Evolutionary conservation across 2,797 vertebrate species (phyloP).

Genomic region (Urophycis tenuis): DNA sequence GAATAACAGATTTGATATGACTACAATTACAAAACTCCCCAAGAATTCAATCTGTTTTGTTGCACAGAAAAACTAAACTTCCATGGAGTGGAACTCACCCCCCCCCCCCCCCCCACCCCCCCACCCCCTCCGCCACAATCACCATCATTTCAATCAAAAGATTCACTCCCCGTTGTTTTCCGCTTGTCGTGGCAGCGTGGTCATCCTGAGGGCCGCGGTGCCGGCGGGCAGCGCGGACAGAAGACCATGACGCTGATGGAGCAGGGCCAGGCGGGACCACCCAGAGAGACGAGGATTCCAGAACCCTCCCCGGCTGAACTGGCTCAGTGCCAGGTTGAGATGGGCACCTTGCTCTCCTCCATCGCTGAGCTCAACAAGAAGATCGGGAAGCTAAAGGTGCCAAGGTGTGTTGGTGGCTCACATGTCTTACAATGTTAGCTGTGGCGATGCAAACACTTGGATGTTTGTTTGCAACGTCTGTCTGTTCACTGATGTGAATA

Average conservation of each 20-base stretch:
- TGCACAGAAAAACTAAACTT: background rate
- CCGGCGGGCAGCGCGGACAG: background rate
- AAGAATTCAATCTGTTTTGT: background rate
- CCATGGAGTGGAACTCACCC: too few relatives aligned
- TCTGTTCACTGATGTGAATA: background rate
- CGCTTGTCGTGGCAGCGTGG: slow-evolving; percentile 43
- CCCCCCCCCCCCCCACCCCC: too few relatives aligned
- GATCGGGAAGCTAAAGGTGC: slow-evolving; percentile 64
- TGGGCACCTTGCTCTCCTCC: slow-evolving; percentile 58
- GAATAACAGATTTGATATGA: background rate
- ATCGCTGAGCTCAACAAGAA: slow-evolving; percentile 63
- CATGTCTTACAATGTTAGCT: background rate
- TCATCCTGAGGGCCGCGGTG: slow-evolving; percentile 51
- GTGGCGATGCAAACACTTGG: too few relatives aligned
- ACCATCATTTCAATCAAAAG: background rate
- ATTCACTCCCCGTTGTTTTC: background rate
- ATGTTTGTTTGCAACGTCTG: too few relatives aligned
- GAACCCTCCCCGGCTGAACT: slow-evolving; percentile 60
- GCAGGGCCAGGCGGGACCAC: slow-evolving; percentile 29
- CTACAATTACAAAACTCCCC: background rate
- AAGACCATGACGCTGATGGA: slow-evolving; percentile 24
- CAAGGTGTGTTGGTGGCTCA: slow-evolving; percentile 54
- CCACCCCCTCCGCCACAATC: too few relatives aligned
- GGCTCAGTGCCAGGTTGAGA: slow-evolving; percentile 65
- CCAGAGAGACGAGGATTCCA: slow-evolving; percentile 33